phyloP scores from a whole-genome alignment of 2,797 vertebrate genomes.

The Propithecus deckenii region DNA sequence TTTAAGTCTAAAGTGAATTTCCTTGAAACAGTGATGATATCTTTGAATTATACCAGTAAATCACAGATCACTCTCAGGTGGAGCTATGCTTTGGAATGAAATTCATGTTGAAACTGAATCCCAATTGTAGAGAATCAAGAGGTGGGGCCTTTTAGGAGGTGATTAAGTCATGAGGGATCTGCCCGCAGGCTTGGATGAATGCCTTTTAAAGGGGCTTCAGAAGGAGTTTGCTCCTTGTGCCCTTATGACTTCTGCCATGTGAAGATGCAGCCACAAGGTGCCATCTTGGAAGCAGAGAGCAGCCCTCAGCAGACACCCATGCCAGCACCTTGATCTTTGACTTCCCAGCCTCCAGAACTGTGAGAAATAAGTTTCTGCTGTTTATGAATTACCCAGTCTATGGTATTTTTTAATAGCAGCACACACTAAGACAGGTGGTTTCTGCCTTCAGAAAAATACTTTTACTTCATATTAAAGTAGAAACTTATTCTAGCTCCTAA shows the following conservation, averaged over 20 bases:
- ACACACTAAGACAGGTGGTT: background rate
- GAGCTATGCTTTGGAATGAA: background rate
- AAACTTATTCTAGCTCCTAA: background rate
- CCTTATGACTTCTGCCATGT: background rate
- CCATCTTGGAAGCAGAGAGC: background rate
- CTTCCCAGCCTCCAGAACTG: background rate
- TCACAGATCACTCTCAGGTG: background rate
- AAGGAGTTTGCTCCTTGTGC: background rate
- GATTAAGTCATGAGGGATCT: background rate
- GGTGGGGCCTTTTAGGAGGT: background rate
- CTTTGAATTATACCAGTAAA: background rate
- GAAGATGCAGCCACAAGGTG: background rate
- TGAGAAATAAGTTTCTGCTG: background rate
- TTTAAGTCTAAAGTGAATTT: conserved; percentile 58
- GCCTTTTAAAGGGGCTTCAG: background rate
- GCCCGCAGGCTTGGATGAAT: background rate
- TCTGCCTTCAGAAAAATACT: background rate
- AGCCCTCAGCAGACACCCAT: background rate
- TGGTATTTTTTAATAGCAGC: background rate
- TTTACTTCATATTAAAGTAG: conserved; percentile 9
- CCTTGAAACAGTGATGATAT: conserved; percentile 18
- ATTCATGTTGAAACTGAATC: background rate
- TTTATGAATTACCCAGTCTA: background rate
- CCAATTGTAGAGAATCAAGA: background rate
- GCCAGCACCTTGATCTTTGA: background rate